Evolutionary conservation across 1,140 invertebrate species (phyloP), one percentile per base, ranked within the genome.

Genomic region (Bombus breviceps): DNA sequence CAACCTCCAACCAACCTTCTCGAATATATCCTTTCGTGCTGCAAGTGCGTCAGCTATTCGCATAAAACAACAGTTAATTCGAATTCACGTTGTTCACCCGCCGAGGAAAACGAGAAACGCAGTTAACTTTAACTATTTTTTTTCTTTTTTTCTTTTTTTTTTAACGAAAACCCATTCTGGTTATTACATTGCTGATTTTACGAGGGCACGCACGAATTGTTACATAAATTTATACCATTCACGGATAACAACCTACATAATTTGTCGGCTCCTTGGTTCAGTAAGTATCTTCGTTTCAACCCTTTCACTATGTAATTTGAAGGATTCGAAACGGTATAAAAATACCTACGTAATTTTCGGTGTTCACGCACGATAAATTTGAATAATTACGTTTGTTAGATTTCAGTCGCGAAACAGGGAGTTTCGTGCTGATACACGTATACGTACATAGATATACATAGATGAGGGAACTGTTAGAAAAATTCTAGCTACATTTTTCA

Each of bases 1-100:
- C 74, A 86, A 78, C 83, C 77, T 81, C 79, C 69, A 41, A 10
- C 34, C 76, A 82, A 86, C 71, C 79, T 88, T 86, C 84, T 86
- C 74, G 72, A 41, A 34, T 73, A 86, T 86, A 85, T 85, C 83
- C 76, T 80, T 85, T 85, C 83, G 83, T 62, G 83, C 75, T 72
- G 83, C 83, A 72, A 85, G 83, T 85, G 83, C 83, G 83, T 85
- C 77, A 79, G 64, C 76, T 80, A 80, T 80, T n/a, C 53, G 68
- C 39, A 72, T 72, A 64, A 64, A 37, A 80, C 68, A 59, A 43
- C 81, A 13, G 34, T 43, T 68, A 28, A 59, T 78, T 57, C 75
- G 37, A 43, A 47, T 79, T 39, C 82, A 53, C 74, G 22, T 64
- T 22, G 59, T 68, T 76, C 62, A 22, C 37, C 25, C 13, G 32